phyloP scores from a whole-genome alignment of 1,140 invertebrate species.

The Caerostris extrusa region DNA sequence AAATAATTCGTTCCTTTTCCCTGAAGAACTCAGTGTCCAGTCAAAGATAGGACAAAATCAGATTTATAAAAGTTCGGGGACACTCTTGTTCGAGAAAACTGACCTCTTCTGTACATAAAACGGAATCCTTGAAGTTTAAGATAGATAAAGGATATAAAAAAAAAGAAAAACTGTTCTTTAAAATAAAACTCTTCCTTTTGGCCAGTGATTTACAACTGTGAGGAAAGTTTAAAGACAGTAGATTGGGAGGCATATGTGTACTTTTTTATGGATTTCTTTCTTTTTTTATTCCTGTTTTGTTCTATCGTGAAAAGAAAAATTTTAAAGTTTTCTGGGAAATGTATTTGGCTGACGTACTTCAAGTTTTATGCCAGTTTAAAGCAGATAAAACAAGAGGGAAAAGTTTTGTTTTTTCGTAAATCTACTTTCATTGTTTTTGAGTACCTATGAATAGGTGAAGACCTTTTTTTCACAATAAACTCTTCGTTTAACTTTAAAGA shows the following conservation, averaged over 20 bases:
- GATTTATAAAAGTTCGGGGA: conserved; percentile 43
- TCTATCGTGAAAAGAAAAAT: conserved; percentile 1
- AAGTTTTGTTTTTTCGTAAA: background rate
- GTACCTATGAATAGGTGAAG: background rate
- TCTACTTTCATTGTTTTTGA: background rate
- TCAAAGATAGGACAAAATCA: conserved; percentile 40
- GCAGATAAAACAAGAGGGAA: conserved; percentile 7
- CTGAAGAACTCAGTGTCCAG: background rate
- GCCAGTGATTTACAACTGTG: conserved; percentile 17
- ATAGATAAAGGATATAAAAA: conserved; percentile 32
- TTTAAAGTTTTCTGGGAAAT: conserved; percentile 30
- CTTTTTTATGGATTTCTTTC: background rate
- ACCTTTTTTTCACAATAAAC: too few species aligned
- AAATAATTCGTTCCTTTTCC: background rate
- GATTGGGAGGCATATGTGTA: background rate
- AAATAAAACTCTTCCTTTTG: conserved; percentile 23
- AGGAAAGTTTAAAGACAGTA: conserved; percentile 39
- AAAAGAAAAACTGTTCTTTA: background rate
- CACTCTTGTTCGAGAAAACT: conserved; percentile 37
- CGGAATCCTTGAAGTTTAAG: background rate
- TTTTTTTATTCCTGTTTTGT: background rate
- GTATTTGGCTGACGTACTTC: conserved; percentile 30
- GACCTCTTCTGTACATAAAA: conserved; percentile 25
- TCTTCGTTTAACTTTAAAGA: too few species aligned
- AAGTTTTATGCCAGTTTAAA: conserved; percentile 18